Conservation (phyloP, 53 echinoderm and acorn worm genomes). For the Mesocentrotus franciscanus region DNA sequence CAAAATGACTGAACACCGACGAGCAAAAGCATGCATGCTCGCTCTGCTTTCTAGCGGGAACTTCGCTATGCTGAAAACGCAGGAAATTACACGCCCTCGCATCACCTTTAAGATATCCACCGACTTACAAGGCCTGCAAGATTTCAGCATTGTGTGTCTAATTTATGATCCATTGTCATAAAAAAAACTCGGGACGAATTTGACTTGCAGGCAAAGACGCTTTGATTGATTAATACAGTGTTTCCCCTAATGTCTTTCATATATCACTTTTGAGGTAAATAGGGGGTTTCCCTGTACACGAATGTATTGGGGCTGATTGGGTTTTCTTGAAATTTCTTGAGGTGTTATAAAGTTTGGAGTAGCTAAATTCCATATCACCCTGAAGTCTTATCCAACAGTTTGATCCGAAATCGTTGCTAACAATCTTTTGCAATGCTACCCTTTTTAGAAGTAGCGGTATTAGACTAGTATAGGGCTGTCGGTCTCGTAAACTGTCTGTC, state of each 20-base stretch:
- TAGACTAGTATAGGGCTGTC: too few species aligned
- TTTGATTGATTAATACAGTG: not conserved
- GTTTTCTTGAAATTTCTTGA: not conserved
- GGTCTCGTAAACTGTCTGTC: too few species aligned
- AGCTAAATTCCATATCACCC: too few species aligned
- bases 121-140: not conserved
- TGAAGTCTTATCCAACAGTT: too few species aligned
- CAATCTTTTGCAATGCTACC: too few species aligned
- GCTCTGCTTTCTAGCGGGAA: not conserved
- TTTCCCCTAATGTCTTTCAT: not conserved
- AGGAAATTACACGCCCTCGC: constrained; percentile 2
- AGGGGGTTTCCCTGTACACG: not conserved
- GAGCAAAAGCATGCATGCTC: not conserved
- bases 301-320: not conserved
- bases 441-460: too few species aligned
- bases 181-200: not conserved
- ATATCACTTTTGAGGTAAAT: not conserved
- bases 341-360: too few species aligned
- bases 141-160: not conserved
- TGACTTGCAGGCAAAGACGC: not conserved
- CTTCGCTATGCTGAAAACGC: not conserved
- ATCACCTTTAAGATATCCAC: not conserved
- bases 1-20: not conserved
- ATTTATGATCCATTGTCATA: not conserved
- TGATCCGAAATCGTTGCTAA: too few species aligned